Percentiles rank a stretch among this genome's conserved stretches.
These are phyloP conservation scores for Tipula unca DNA, from an alignment of 2,888 invertebrate genomes.

Conservation along the genomic window DNA sequence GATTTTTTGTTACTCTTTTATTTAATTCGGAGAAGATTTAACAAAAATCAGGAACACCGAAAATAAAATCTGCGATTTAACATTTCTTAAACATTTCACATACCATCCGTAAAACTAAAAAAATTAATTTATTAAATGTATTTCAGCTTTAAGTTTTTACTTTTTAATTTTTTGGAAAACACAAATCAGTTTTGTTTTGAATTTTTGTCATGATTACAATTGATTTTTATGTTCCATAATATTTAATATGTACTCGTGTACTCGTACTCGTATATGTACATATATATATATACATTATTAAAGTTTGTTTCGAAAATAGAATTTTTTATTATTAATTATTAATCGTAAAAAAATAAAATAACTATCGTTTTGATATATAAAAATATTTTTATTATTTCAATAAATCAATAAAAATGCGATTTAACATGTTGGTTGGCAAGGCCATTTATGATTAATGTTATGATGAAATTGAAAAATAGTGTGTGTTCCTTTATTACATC, in stretches of 20 bases:
- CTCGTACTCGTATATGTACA: no score
- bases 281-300: no score
- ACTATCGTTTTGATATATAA: no score
- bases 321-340: not conserved
- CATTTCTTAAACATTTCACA: not conserved
- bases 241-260: not conserved
- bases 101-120: not conserved
- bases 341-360: not conserved
- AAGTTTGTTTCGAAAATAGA: not conserved
- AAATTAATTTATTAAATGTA: not conserved
- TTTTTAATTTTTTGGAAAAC: not conserved
- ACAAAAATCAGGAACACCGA: no score
- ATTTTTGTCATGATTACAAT: not conserved
- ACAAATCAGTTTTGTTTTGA: not conserved
- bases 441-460: no score
- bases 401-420: not conserved
- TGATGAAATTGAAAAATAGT: no score
- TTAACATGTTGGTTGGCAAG: not conserved
- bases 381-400: not conserved
- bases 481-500: no score
- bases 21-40: no score
- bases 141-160: not conserved
- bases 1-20: no score
- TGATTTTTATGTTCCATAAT: not conserved
- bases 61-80: not conserved